Percentiles rank a stretch among this genome's conserved stretches.
These are phyloP conservation scores for Oryzias dopingdopingensis DNA, from an alignment of 2,797 vertebrate genomes.

Conservation along the genomic window DNA sequence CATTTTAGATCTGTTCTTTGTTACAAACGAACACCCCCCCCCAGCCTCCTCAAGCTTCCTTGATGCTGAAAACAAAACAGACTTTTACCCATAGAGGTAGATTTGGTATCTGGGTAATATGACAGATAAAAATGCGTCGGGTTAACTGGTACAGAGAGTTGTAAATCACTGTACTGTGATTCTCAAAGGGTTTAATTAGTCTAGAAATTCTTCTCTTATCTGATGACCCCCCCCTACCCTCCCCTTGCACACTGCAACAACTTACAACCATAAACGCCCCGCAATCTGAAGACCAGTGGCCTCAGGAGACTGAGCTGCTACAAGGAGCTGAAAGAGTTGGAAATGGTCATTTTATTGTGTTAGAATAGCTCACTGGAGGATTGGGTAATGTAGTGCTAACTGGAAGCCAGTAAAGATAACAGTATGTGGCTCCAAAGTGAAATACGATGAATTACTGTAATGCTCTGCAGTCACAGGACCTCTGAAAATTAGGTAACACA, in stretches of 20 bases:
- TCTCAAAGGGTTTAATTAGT: slow-evolving; percentile 86
- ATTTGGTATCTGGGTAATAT: slow-evolving; percentile 73
- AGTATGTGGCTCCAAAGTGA: slow-evolving; percentile 58
- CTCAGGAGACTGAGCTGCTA: slow-evolving; percentile 80
- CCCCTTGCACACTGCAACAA: slow-evolving; percentile 75
- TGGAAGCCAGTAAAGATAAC: slow-evolving; percentile 67
- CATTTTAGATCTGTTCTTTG: slow-evolving; percentile 29
- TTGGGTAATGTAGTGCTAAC: slow-evolving; percentile 79
- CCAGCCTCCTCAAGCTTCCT: slow-evolving; percentile 6
- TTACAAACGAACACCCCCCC: not conserved
- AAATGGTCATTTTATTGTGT: slow-evolving; percentile 81
- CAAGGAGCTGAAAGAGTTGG: slow-evolving; percentile 80
- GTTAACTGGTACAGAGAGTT: slow-evolving; percentile 83
- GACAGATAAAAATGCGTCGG: slow-evolving; percentile 80
- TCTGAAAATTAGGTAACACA: slow-evolving; percentile 25
- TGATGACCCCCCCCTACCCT: slow-evolving; percentile 75
- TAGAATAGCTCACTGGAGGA: slow-evolving; percentile 79
- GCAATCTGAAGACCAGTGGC: slow-evolving; percentile 81
- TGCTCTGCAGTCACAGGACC: slow-evolving; percentile 35
- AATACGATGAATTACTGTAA: slow-evolving; percentile 47
- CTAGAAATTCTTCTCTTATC: slow-evolving; percentile 82
- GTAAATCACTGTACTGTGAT: slow-evolving; percentile 84
- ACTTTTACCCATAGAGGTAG: slow-evolving; percentile 58
- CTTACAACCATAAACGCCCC: slow-evolving; percentile 78
- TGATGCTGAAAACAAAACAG: slow-evolving; percentile 26